Conservation (phyloP, 2,888 invertebrate species). For the Nowickia ferox region DNA sequence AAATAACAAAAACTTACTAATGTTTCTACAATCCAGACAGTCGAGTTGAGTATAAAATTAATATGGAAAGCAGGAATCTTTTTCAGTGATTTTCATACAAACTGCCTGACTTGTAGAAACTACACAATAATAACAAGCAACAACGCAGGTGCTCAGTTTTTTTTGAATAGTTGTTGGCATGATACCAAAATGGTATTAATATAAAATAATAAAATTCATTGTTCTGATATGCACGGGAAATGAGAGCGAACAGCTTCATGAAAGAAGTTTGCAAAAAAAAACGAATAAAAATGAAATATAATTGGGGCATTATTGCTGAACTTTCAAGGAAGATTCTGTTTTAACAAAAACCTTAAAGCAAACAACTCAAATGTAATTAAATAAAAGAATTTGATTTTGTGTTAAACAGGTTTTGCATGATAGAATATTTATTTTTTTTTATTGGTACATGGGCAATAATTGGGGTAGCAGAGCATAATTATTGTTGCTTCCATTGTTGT, state of each 20-base stretch:
- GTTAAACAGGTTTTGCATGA: conserved; percentile 47
- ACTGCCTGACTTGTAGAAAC: too few relatives aligned
- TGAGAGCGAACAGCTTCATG: neutral
- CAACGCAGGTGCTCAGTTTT: too few relatives aligned
- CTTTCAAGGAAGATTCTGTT: neutral
- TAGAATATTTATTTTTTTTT: neutral
- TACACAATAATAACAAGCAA: too few relatives aligned
- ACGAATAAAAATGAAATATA: neutral
- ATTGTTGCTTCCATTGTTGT: neutral
- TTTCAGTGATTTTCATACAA: too few relatives aligned
- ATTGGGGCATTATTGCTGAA: neutral
- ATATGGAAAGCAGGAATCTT: too few relatives aligned
- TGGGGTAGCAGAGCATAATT: conserved; percentile 21
- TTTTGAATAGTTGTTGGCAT: too few relatives aligned
- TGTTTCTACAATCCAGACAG: too few relatives aligned
- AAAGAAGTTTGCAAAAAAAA: neutral
- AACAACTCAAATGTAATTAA: conserved; percentile 18
- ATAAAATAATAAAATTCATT: neutral
- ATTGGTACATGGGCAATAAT: neutral
- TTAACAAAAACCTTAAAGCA: conserved; percentile 1
- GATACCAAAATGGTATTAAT: too few relatives aligned
- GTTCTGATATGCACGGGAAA: neutral
- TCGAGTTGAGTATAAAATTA: too few relatives aligned
- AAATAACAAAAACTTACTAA: too few relatives aligned
- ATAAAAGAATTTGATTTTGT: conserved; percentile 62